Percentiles rank a stretch among this genome's conserved stretches.
These are phyloP conservation scores for Troides helena DNA, from an alignment of 2,888 invertebrate species.

Conservation along the genomic window DNA sequence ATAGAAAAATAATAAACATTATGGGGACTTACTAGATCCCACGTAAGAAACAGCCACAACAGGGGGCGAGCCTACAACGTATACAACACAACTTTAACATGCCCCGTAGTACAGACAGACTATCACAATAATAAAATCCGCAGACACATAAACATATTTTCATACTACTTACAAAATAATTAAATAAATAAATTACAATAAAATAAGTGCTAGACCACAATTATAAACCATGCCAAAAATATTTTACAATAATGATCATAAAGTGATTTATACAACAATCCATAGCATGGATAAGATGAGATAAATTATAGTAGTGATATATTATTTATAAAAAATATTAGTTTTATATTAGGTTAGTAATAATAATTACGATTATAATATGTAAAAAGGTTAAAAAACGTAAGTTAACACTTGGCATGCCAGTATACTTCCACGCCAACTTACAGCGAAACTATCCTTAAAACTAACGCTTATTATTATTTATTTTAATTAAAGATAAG, in stretches of 20 bases:
- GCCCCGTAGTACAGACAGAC: slow-evolving; percentile 41
- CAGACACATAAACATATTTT: neutral
- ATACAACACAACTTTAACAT: slow-evolving; percentile 66
- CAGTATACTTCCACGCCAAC: too few relatives aligned
- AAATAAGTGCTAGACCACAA: neutral
- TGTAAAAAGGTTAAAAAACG: too few relatives aligned
- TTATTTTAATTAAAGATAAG: too few relatives aligned
- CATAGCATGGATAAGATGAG: neutral
- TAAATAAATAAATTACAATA: neutral
- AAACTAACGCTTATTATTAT: too few relatives aligned
- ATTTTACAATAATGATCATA: neutral
- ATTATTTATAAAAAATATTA: too few relatives aligned
- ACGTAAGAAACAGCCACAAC: slow-evolving; percentile 80
- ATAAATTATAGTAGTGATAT: too few relatives aligned
- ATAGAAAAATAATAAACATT: slow-evolving; percentile 39
- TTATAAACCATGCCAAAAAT: neutral
- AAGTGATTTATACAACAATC: neutral
- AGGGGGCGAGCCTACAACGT: slow-evolving; percentile 74
- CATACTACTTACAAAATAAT: neutral
- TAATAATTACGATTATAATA: too few relatives aligned
- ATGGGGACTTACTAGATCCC: slow-evolving; percentile 77
- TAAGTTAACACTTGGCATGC: too few relatives aligned
- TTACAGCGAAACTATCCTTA: too few relatives aligned
- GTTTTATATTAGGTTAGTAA: too few relatives aligned
- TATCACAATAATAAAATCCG: slow-evolving; percentile 11